Conservation (phyloP, 2,888 invertebrate species). For the Lasiommata megera region DNA sequence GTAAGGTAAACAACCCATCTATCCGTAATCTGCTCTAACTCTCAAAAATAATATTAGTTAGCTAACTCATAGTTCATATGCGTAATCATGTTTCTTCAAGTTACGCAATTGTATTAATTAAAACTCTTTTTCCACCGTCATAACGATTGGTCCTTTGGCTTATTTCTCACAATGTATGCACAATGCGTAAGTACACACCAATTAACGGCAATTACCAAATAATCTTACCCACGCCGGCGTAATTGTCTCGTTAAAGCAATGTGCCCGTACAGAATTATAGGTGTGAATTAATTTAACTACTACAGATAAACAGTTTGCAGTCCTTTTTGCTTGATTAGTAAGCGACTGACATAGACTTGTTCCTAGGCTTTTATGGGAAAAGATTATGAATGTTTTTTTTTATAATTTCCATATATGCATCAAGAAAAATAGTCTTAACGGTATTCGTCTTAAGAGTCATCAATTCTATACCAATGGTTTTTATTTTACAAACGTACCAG, state of each 20-base stretch:
- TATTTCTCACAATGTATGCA: conserved; percentile 23
- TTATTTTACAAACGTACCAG: too few relatives aligned
- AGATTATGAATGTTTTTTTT: too few relatives aligned
- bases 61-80: too few relatives aligned
- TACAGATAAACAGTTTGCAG: not conserved
- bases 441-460: too few relatives aligned
- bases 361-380: too few relatives aligned
- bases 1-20: too few relatives aligned
- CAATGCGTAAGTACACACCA: conserved; percentile 22
- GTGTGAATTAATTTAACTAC: conserved; percentile 16
- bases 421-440: too few relatives aligned
- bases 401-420: too few relatives aligned
- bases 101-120: not conserved
- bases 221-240: conserved; percentile 46
- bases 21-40: too few relatives aligned
- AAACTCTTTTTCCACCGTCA: not conserved
- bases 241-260: conserved; percentile 56
- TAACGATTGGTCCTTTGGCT: conserved; percentile 13
- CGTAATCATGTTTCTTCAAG: not conserved
- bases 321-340: not conserved
- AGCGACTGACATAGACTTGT: too few relatives aligned
- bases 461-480: too few relatives aligned
- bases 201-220: conserved; percentile 51
- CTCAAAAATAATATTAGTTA: too few relatives aligned
- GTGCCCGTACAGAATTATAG: conserved; percentile 17